These are phyloP conservation scores for Heterotilapia buettikoferi DNA, from an alignment of 2,113 vertebrate genomes.

Conservation along the genomic window DNA sequence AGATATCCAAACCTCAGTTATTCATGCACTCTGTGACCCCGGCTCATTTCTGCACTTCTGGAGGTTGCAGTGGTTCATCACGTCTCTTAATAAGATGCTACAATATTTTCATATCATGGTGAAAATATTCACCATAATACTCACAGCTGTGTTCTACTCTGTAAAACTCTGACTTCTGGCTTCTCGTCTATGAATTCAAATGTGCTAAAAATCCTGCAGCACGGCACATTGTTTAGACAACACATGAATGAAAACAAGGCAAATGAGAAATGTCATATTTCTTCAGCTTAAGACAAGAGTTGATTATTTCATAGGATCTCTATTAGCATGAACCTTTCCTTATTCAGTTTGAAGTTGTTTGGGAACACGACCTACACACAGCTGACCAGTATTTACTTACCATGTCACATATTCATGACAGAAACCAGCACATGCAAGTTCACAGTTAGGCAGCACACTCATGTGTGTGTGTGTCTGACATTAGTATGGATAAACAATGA, in stretches of 20 bases:
- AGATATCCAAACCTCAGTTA: background rate
- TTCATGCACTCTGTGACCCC: background rate
- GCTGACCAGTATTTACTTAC: background rate
- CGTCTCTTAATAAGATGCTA: background rate
- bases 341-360: fast-evolving
- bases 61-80: background rate
- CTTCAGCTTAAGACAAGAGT: fast-evolving
- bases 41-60: background rate
- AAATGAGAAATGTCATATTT: background rate
- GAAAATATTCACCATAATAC: too few species aligned
- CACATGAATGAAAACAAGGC: background rate
- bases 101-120: fast-evolving
- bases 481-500: background rate
- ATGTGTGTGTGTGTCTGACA: background rate
- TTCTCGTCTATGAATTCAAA: fast-evolving
- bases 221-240: background rate
- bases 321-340: background rate
- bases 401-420: fast-evolving
- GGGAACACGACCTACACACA: fast-evolving
- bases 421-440: background rate
- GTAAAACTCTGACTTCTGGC: background rate
- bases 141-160: background rate
- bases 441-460: background rate
- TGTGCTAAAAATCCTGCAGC: too few species aligned
- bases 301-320: fast-evolving